Base-by-base conservation (phyloP, 2,113 vertebrate genomes). In the Haemorhous mexicanus region DNA sequence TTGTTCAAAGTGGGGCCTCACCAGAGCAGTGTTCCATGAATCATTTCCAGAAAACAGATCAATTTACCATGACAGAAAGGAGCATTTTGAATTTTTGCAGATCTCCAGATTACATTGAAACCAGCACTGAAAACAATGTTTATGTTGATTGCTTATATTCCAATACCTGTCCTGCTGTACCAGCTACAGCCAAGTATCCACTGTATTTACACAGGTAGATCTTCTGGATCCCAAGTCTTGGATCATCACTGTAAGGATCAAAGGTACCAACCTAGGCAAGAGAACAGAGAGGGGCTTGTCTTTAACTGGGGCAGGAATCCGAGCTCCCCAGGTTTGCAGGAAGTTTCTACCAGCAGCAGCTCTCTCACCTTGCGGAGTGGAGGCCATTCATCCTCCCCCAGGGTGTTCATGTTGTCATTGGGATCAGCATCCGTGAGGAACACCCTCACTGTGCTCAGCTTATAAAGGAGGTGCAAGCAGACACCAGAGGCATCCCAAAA, bases 201-300 rank as follows among this genome's bases (percentile, higher is more conserved):
- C 99, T 99, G 97, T 99, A 99, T 98, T 99, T 99, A 97, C 99
- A 99, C 68, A 99, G 97, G 96, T 99, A 99, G 92, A 99, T 99
- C 98, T 99, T 99, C 98, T 99, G 99, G 86, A 99, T 98, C 41
- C 99, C 99, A 37, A 99, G 98, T 37, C 99, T 98, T 8, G 99
- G 99, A 89, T 99, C 99, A 52, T 99, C 99, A 26, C 99, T 99
- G 83, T 99, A 99, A 18, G 99, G 99, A 94, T 99, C 99, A 3
- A 99, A 99, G 90, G 98, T 99, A 73, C 99, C 99, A 87, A 99
- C 99, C 99, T 99, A 96, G 19, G 37, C 2, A 6, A 75, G 56
- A 80, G 46, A 89, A 70, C 1, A 68, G 26, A 70, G 13, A 83
- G 49, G 21, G 30, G 43, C 49, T 77, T 27, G 26, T 53, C 58